phyloP scores from a whole-genome alignment of 2,113 vertebrate species.

The Oplegnathus fasciatus region DNA sequence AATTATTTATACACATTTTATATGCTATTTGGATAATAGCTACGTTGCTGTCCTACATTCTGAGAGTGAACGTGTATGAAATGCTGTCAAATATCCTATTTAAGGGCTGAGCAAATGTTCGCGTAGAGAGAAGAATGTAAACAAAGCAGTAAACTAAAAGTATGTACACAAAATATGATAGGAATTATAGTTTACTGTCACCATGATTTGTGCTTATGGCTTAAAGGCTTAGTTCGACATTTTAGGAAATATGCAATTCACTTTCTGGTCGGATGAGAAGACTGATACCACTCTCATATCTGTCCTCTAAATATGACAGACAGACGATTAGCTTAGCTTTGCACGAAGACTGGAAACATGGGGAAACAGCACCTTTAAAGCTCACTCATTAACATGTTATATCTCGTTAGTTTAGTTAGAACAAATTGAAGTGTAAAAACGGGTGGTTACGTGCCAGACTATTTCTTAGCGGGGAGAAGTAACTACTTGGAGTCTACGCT shows the following conservation, averaged over 20 bases:
- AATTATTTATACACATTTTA: constrained; percentile 43
- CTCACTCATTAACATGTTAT: background rate
- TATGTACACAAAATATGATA: background rate
- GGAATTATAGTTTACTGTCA: background rate
- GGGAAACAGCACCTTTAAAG: background rate
- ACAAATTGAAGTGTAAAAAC: too few relatives aligned
- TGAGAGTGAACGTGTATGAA: constrained; percentile 20
- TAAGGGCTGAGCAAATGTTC: constrained; percentile 23
- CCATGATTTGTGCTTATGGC: background rate
- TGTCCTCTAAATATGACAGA: background rate
- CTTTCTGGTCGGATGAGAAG: background rate
- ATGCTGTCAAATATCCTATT: constrained; percentile 18
- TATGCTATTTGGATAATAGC: constrained; percentile 42
- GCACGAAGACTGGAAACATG: constrained; percentile 1
- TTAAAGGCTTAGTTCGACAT: background rate
- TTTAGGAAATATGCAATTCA: background rate
- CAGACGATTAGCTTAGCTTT: background rate
- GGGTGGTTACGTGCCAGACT: too few relatives aligned
- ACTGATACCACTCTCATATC: background rate
- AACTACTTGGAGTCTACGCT: background rate
- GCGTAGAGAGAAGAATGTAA: background rate
- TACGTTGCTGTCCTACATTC: constrained; percentile 32
- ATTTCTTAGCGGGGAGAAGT: background rate
- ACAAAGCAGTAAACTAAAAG: constrained; percentile 26
- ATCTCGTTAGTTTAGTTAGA: background rate